Evolutionary conservation across 2,797 vertebrate species (phyloP), one percentile per base, ranked within the genome.

Genomic region (Sebastes nivosus): DNA sequence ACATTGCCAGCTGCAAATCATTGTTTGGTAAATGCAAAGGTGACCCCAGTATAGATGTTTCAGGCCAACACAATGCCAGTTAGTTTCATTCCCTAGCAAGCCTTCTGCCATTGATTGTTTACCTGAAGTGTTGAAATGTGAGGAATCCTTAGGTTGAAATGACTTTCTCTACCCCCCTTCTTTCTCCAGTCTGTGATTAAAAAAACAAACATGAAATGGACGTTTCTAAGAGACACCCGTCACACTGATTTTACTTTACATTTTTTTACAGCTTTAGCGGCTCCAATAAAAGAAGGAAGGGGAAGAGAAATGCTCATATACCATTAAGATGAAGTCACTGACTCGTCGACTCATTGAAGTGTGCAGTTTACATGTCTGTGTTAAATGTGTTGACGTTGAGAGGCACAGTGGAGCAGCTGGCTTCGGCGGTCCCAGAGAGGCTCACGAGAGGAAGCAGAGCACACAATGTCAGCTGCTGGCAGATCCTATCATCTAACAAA

Each of bases 381-480:
- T 91, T 92, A 91, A 93, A 91, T 82, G 84, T 89, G 93, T 91
- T 89, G 85, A 90, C 30, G 78, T 87, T 80, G 86, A 85, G 89
- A 89, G 90, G 88, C 82, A 73, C 80, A 84, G 89, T 80, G 87
- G 88, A 91, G 90, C 91, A 93, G 91, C 89, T 94, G 93, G 91
- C 92, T 80, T 60, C 74, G 25, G 88, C 79, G 67, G 79, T 88
- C 87, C 92, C 88, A 89, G 75, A 75, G 93, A 91, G 87, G 89
- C 82, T 89, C 79, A 76, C 66, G 18, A 78, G 87, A 87, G 86
- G 84, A 87, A 84, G 79, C 91, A 80, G 77, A 88, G 91, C 87
- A 89, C 89, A 88, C 89, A 84, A 36, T 80, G 87, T 93, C 93
- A 94, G 91, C 94, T 94, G 93, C 85, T 74, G 88, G 77, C 87